These are phyloP conservation scores for Cerceris rybyensis DNA, from an alignment of 2,888 invertebrate species.

Conservation along the genomic window DNA sequence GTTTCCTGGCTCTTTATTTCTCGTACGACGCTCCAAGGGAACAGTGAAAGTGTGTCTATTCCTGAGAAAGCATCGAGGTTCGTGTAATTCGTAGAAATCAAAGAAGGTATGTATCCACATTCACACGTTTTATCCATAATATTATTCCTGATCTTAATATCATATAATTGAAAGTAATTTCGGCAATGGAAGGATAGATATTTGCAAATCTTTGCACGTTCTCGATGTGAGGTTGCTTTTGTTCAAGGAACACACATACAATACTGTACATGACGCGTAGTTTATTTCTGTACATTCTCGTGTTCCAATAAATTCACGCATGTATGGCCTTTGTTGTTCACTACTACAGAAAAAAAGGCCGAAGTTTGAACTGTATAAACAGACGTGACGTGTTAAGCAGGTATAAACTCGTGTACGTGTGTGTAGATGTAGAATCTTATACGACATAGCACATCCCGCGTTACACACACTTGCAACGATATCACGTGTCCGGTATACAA, in stretches of 20 bases:
- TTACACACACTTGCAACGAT: constrained; percentile 21
- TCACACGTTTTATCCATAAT: not conserved
- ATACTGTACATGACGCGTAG: constrained; percentile 24
- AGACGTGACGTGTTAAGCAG: constrained; percentile 10
- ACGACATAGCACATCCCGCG: constrained; percentile 22
- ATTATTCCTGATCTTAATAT: not conserved
- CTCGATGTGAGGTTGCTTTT: constrained; percentile 17
- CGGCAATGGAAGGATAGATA: not conserved
- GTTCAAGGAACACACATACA: not conserved
- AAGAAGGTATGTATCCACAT: constrained; percentile 22
- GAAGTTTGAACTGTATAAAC: constrained; percentile 28
- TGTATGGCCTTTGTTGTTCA: constrained; percentile 32
- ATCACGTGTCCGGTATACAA: constrained; percentile 42
- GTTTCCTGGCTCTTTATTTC: not conserved
- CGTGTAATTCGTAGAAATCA: constrained; percentile 11
- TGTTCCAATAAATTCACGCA: constrained; percentile 15
- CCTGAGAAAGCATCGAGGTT: constrained; percentile 31
- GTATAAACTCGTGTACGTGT: not conserved
- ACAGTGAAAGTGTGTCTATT: constrained; percentile 34
- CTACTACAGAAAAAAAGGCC: constrained; percentile 28
- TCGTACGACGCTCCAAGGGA: not conserved
- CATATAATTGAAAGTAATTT: not conserved
- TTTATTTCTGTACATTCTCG: constrained; percentile 39
- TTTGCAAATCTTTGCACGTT: not conserved
- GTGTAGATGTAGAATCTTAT: constrained; percentile 14